These are phyloP conservation scores for Eremophila alpestris DNA, from an alignment of 2,797 vertebrate genomes.

Conservation along the genomic window DNA sequence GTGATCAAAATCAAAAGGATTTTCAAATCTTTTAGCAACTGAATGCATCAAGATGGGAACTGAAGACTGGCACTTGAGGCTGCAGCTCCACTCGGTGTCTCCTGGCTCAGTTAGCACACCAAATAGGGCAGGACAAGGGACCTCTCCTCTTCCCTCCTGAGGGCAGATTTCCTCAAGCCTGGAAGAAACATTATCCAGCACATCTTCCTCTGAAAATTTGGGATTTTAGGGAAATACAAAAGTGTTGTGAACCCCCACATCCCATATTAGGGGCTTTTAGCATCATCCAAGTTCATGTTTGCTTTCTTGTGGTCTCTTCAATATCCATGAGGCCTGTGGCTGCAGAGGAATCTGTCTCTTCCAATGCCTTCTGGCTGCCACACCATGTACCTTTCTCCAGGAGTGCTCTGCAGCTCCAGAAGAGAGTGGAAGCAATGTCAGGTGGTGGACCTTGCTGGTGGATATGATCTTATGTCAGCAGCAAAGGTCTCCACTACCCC, in stretches of 20 bases:
- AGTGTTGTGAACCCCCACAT: neutral
- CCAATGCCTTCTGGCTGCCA: neutral
- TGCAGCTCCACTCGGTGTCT: neutral
- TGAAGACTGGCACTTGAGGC: neutral
- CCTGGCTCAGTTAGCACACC: neutral
- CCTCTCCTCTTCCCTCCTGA: neutral
- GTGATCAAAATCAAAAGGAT: neutral
- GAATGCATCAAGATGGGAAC: neutral
- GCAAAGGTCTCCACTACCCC: neutral
- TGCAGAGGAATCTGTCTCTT: neutral
- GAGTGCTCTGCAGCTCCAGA: neutral
- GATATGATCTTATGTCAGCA: neutral
- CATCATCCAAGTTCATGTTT: neutral
- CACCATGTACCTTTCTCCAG: neutral
- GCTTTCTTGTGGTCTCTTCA: neutral
- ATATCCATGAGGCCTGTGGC: neutral
- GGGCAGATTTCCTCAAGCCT: neutral
- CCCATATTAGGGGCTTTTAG: neutral
- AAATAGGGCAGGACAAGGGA: neutral
- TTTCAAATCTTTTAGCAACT: neutral
- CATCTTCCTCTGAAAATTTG: neutral
- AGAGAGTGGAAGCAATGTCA: neutral
- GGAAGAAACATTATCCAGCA: neutral
- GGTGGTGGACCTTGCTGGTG: neutral
- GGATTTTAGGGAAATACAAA: neutral